phyloP scores from a whole-genome alignment of 1,140 invertebrate genomes.

The silkworm (Bombyx mori) region DNA sequence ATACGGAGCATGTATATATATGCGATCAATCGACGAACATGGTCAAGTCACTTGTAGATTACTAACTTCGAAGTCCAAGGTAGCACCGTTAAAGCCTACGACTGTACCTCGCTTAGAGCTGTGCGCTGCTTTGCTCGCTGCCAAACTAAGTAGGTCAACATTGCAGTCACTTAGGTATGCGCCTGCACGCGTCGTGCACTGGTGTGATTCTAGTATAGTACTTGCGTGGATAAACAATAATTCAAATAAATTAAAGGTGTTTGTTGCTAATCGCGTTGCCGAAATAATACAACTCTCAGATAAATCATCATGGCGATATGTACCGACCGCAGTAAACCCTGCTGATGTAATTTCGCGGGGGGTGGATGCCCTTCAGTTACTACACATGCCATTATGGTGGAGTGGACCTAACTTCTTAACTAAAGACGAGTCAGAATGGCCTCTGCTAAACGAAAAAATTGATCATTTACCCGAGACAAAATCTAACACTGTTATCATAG shows the following conservation, averaged over 20 bases:
- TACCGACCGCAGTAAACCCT: slow-evolving; percentile 16
- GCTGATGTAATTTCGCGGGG: slow-evolving; percentile 28
- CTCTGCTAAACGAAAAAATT: too few relatives aligned
- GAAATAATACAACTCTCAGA: slow-evolving; percentile 34
- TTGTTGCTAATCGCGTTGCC: slow-evolving; percentile 42
- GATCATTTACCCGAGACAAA: slow-evolving; percentile 8
- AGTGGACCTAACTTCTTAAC: too few relatives aligned
- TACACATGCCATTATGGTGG: too few relatives aligned
- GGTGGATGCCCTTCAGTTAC: too few relatives aligned
- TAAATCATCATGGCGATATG: slow-evolving; percentile 18
- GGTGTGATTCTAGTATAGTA: slow-evolving; percentile 49
- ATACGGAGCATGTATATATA: slow-evolving; percentile 16
- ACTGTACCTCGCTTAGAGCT: slow-evolving; percentile 35
- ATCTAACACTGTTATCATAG: not conserved
- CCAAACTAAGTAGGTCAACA: not conserved
- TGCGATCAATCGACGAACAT: slow-evolving; percentile 4
- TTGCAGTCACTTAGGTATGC: slow-evolving; percentile 2
- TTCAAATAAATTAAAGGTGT: slow-evolving; percentile 37
- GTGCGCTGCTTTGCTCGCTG: slow-evolving; percentile 19
- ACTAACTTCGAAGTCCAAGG: slow-evolving; percentile 29
- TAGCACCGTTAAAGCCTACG: slow-evolving; percentile 32
- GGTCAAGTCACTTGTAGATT: slow-evolving; percentile 8
- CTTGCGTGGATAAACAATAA: slow-evolving; percentile 38
- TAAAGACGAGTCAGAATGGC: too few relatives aligned
- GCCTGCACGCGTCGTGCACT: slow-evolving; percentile 12